Evolutionary conservation across 2,888 invertebrate species (phyloP), one percentile per base, ranked within the genome.

Genomic region (Lithophane leautieri): DNA sequence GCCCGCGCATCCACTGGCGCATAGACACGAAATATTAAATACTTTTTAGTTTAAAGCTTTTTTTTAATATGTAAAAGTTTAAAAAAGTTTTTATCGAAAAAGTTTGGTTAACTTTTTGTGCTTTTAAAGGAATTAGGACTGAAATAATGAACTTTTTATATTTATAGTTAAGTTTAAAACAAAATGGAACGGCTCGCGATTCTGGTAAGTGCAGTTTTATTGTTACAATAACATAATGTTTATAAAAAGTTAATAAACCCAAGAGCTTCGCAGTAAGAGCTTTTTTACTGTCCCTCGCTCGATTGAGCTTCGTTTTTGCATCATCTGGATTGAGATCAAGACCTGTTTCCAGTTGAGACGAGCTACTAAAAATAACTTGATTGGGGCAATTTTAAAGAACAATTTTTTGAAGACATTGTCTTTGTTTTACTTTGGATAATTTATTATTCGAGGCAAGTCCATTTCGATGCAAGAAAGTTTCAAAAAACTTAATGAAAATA

Each of bases 121-220:
- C 86, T 87, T 82, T 87, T 84, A 63, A 56, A 76, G 76, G 60
- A 69, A 61, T 80, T 84, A 79, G 50, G 65, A 73, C 84, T 73
- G 88, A 82, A 89, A 92, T 87, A 84, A 94, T 95, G 95, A 91
- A 91, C 91, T 91, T 88, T 89, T 81, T 67, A 62, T 34, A 76
- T 83, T 83, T 85, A 78, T 90, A 87, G 76, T 88, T 84, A 34
- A 84, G 79, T 71, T 79, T 82, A 60, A 77, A 75, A 61, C 65
- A 82, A 84, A 82, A 93, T 93, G 93, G 90, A 90, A 79, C 90
- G 87, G n/a, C 61, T 90, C 50, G 84, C 78, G 52, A 79, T 91
- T 74, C 71, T 91, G 93, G 93, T 94, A 81, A 92, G 94, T 88
- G 50, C 25, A 52, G 56, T 85, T 81, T 70, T 56, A 66, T 86